A percentile compares a stretch with the other conserved stretches of the same genome.
These are phyloP conservation scores for Alouatta palliata DNA, from an alignment of 2,113 vertebrate genomes.

Conservation along the genomic window DNA sequence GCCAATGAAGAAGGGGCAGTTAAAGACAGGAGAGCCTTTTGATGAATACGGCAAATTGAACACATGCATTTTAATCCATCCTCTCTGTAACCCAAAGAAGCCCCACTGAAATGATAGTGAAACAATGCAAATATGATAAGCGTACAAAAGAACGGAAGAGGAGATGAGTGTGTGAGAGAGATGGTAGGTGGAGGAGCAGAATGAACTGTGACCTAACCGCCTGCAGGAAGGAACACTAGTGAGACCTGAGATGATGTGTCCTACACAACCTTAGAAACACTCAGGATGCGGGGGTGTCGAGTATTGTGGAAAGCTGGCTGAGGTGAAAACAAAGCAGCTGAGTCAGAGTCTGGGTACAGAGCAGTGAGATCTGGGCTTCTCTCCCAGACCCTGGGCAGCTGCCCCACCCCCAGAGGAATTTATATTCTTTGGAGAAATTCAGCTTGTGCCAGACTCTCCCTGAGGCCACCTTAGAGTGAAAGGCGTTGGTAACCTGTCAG, in stretches of 20 bases:
- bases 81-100: neutral
- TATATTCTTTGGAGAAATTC: neutral
- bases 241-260: neutral
- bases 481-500: neutral
- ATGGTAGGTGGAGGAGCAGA: neutral
- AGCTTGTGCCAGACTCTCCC: neutral
- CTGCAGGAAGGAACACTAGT: neutral
- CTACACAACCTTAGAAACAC: neutral
- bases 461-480: neutral
- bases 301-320: neutral
- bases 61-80: neutral
- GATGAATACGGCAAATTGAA: neutral
- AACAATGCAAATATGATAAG: neutral
- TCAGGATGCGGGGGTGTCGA: accelerated
- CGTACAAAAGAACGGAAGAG: neutral
- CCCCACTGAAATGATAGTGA: neutral
- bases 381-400: neutral
- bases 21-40: neutral
- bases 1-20: neutral
- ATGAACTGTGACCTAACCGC: neutral
- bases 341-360: neutral
- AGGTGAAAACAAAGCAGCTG: neutral
- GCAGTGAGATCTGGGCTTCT: neutral
- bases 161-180: neutral
- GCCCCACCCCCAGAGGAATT: neutral